These are phyloP conservation scores for Poeciliopsis turneri DNA, from an alignment of 2,797 vertebrate species.

Conservation along the genomic window DNA sequence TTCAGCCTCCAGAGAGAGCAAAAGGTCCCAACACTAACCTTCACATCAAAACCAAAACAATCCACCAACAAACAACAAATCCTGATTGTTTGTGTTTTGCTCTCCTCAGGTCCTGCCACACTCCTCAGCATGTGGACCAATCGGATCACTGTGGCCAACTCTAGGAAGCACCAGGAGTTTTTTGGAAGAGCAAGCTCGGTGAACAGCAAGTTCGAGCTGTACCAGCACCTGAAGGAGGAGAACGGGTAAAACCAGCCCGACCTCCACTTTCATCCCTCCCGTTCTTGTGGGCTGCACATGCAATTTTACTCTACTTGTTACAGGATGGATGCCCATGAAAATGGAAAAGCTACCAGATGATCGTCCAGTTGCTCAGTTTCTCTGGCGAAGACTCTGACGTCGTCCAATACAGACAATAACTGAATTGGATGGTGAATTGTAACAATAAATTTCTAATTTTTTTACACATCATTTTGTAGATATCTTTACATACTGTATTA, in stretches of 20 bases:
- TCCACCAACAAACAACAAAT: not conserved
- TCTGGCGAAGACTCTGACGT: conserved; percentile 33
- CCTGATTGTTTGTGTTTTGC: not conserved
- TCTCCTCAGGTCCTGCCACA: conserved; percentile 89
- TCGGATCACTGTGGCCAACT: conserved; percentile 93
- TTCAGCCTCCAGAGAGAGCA: conserved; percentile 86
- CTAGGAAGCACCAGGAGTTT: conserved; percentile 97
- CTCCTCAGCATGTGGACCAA: conserved; percentile 95
- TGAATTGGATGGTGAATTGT: conserved; percentile 35
- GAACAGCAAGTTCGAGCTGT: conserved; percentile 95
- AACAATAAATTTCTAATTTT: conserved; percentile 62
- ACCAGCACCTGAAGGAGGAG: conserved; percentile 98
- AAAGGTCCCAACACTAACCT: conserved; percentile 83
- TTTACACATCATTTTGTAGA: conserved; percentile 72
- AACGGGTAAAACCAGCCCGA: conserved; percentile 83
- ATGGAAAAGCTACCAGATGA: conserved; percentile 93
- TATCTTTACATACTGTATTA: conserved; percentile 67
- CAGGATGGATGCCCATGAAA: conserved; percentile 94
- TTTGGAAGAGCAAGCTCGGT: conserved; percentile 90
- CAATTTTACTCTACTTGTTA: conserved; percentile 14
- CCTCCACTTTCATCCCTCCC: not conserved
- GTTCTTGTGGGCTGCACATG: not conserved
- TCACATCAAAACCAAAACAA: not conserved
- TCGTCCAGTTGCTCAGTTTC: conserved; percentile 52
- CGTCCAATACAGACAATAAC: conserved; percentile 31